phyloP scores from a whole-genome alignment of 2,888 invertebrate species.

The Shargacucullia verbasci region DNA sequence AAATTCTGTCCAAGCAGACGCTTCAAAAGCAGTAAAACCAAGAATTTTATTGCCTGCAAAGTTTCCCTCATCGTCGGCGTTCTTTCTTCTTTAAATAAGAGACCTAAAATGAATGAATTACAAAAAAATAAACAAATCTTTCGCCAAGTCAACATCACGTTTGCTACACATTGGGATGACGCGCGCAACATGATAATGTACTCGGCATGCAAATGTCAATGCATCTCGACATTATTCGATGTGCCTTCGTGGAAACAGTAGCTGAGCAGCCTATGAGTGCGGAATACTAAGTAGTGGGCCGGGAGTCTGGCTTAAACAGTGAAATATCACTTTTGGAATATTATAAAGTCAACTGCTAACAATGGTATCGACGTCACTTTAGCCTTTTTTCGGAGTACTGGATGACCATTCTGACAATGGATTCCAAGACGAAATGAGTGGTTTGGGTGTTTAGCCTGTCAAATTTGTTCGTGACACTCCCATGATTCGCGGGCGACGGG shows the following conservation, averaged over 20 bases:
- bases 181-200: slow-evolving; percentile 34
- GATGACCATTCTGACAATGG: too few species aligned
- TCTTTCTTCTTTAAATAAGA: slow-evolving; percentile 23
- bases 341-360: too few species aligned
- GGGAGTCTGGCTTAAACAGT: slow-evolving; percentile 13
- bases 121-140: slow-evolving; percentile 26
- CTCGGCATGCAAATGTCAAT: slow-evolving; percentile 53
- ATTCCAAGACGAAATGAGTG: too few species aligned
- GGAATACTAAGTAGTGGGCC: slow-evolving; percentile 42
- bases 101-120: slow-evolving; percentile 27
- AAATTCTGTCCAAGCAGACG: background rate
- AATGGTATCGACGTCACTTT: too few species aligned
- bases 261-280: slow-evolving; percentile 47
- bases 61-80: slow-evolving; percentile 23
- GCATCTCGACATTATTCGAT: slow-evolving; percentile 71
- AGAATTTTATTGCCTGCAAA: slow-evolving; percentile 13
- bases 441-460: too few species aligned
- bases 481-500: too few species aligned
- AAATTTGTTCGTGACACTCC: too few species aligned
- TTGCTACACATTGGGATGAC: slow-evolving; percentile 35
- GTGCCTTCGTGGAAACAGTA: slow-evolving; percentile 70
- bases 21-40: slow-evolving; percentile 21
- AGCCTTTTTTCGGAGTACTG: too few species aligned
- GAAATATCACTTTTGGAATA: too few species aligned
- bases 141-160: slow-evolving; percentile 31